Conservation (phyloP, 2,113 vertebrate genomes). For the Struthio camelus region DNA sequence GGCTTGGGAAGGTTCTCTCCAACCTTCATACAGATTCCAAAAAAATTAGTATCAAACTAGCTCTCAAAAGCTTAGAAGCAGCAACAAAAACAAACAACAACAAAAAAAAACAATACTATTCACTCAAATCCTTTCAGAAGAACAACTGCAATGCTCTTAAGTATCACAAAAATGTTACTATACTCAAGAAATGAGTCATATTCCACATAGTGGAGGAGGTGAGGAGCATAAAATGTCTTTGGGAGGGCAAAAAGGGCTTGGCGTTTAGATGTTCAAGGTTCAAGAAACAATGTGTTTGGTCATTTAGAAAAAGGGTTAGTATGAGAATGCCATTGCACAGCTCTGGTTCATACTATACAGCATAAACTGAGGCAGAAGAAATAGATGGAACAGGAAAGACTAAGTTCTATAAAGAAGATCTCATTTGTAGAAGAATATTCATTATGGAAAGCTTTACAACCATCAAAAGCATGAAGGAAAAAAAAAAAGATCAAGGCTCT, state of each 20-base stretch:
- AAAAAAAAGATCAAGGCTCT: neutral
- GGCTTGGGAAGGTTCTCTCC: neutral
- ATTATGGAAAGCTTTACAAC: neutral
- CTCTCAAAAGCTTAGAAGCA: neutral
- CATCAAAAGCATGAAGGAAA: neutral
- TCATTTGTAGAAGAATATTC: neutral
- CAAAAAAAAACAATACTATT: neutral
- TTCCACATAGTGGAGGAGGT: fast-evolving
- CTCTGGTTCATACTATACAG: neutral
- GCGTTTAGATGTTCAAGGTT: neutral
- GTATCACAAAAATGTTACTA: fast-evolving
- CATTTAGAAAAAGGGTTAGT: neutral
- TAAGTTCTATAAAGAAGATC: neutral
- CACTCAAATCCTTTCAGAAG: neutral
- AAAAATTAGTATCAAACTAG: neutral
- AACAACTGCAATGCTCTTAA: neutral
- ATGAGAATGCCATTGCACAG: neutral
- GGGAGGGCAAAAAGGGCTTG: neutral
- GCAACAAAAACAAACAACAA: neutral
- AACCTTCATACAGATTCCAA: neutral
- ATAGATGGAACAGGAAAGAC: neutral
- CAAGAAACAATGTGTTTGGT: neutral
- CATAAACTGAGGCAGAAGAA: neutral
- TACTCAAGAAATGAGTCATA: fast-evolving
- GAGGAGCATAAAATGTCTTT: neutral